Evolutionary conservation across 1,140 invertebrate genomes (phyloP).

Genomic region (Brachionus angularis): DNA sequence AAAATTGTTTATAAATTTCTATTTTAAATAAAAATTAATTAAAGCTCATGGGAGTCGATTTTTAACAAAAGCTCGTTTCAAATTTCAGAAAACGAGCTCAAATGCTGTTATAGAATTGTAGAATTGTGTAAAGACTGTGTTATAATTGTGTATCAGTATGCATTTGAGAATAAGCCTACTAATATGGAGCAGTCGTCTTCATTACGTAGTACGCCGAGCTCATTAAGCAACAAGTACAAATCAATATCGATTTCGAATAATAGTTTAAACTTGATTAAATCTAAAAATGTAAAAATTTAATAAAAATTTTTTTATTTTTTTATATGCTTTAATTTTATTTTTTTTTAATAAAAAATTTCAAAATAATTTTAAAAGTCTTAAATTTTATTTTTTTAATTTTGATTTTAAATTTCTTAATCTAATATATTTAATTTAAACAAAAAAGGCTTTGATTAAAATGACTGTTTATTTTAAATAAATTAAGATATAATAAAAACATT

Average conservation of each 20-base stretch:
- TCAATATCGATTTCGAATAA: neutral
- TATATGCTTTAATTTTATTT: too few species aligned
- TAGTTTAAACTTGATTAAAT: neutral
- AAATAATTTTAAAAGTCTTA: too few species aligned
- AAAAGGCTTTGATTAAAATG: too few species aligned
- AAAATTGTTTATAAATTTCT: slow-evolving; percentile 46
- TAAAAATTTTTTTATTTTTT: too few species aligned
- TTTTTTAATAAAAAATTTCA: too few species aligned
- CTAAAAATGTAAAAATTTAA: too few species aligned
- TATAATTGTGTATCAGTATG: slow-evolving; percentile 58
- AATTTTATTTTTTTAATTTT: too few species aligned
- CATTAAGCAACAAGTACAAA: neutral
- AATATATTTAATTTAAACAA: too few species aligned
- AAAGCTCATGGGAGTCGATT: slow-evolving; percentile 56
- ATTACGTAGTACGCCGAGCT: neutral
- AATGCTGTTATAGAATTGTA: slow-evolving; percentile 56
- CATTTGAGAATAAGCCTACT: slow-evolving; percentile 48
- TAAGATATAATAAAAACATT: too few species aligned
- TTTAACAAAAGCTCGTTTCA: slow-evolving; percentile 55
- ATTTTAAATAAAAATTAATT: slow-evolving; percentile 44
- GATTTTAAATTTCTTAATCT: too few species aligned
- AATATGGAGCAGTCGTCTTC: neutral
- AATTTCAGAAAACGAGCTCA: slow-evolving; percentile 51
- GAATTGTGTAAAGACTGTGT: slow-evolving; percentile 57
- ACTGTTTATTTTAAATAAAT: too few species aligned